Evolutionary conservation across 2,797 vertebrate species (phyloP).

Genomic region (Paguma larvata): DNA sequence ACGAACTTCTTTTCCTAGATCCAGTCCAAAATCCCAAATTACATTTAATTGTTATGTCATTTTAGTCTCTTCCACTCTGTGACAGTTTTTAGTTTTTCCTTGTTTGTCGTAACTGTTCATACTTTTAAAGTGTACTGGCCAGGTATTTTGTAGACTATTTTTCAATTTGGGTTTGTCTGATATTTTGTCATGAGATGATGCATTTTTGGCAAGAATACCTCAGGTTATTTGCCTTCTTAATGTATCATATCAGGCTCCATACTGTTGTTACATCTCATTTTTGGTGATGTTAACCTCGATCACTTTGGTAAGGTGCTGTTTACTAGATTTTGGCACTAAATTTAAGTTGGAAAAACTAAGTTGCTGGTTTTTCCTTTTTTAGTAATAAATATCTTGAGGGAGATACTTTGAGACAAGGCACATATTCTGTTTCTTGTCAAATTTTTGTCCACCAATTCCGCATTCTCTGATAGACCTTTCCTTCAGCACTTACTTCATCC

Average conservation of each 20-base stretch:
- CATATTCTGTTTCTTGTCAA: background rate
- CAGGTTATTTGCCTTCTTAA: background rate
- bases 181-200: background rate
- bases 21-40: background rate
- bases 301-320: background rate
- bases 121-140: background rate
- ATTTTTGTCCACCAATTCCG: background rate
- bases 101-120: background rate
- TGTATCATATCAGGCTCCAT: background rate
- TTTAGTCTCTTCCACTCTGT: background rate
- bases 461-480: background rate
- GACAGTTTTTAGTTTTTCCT: background rate
- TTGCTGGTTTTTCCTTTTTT: conserved; percentile 5
- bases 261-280: background rate
- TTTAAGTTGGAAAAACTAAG: background rate
- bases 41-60: background rate
- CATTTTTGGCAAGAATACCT: conserved; percentile 40
- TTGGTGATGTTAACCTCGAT: background rate
- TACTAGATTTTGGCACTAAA: background rate
- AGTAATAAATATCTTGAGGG: background rate
- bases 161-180: background rate
- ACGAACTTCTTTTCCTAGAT: background rate
- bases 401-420: background rate
- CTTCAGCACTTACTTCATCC: background rate
- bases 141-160: background rate